These are phyloP conservation scores for Hyles lineata DNA, from an alignment of 2,888 invertebrate genomes.

Conservation along the genomic window DNA sequence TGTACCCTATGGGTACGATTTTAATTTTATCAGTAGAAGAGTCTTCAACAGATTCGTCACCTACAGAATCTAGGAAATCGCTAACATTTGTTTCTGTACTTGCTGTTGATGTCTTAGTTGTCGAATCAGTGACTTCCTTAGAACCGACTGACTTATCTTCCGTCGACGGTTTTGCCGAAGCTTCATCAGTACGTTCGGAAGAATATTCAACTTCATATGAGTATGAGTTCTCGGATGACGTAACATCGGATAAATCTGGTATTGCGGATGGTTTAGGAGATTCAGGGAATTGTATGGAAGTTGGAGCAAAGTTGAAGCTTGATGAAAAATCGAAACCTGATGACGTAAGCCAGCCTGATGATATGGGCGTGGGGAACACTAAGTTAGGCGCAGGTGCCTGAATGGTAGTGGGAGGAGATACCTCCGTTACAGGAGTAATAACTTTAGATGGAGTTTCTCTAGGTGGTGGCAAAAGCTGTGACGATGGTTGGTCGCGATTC, in stretches of 20 bases:
- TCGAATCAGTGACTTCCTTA: constrained; percentile 53
- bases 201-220: constrained; percentile 65
- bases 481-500: constrained; percentile 73
- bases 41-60: constrained; percentile 63
- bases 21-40: constrained; percentile 62
- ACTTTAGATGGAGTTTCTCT: constrained; percentile 60
- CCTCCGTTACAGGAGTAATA: constrained; percentile 49
- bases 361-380: constrained; percentile 75
- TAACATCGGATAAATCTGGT: constrained; percentile 47
- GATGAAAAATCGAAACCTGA: constrained; percentile 75
- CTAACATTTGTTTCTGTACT: constrained; percentile 47
- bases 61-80: constrained; percentile 48
- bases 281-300: constrained; percentile 67
- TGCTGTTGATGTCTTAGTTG: constrained; percentile 43
- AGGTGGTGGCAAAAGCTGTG: constrained; percentile 72
- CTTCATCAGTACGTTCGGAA: constrained; percentile 56
- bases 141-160: constrained; percentile 48
- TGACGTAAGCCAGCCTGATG: constrained; percentile 78
- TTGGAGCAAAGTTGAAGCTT: constrained; percentile 70
- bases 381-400: constrained; percentile 57
- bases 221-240: constrained; percentile 59
- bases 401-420: constrained; percentile 49
- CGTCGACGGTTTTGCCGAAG: constrained; percentile 54
- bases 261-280: constrained; percentile 51
- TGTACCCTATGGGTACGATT: constrained; percentile 59